Conservation (phyloP, 2,888 invertebrate species). For the Allygus modestus region DNA sequence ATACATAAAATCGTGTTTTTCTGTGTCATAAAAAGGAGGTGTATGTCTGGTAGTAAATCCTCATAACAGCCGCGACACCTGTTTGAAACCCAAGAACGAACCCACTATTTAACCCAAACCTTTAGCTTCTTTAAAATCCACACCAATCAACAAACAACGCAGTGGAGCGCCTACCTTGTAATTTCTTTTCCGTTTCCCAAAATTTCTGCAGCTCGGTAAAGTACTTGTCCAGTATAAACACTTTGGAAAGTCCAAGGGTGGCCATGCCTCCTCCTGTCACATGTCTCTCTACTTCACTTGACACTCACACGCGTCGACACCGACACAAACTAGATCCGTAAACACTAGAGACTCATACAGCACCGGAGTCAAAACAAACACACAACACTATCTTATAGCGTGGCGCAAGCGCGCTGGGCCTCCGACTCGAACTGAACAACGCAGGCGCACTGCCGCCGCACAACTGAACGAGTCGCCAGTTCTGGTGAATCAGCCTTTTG, state of each 20-base stretch:
- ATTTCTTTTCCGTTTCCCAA: constrained; percentile 97
- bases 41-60: too few species aligned
- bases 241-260: constrained; percentile 97
- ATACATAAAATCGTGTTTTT: too few species aligned
- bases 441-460: constrained; percentile 19
- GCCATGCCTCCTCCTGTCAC: constrained; percentile 81
- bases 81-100: too few species aligned
- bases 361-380: constrained; percentile 26
- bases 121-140: not conserved
- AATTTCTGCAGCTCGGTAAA: constrained; percentile 97
- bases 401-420: constrained; percentile 10
- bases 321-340: not conserved
- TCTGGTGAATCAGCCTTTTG: not conserved
- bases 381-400: constrained; percentile 30
- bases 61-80: too few species aligned
- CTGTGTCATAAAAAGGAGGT: too few species aligned
- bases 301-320: constrained; percentile 22
- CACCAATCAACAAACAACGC: not conserved
- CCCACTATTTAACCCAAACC: not conserved
- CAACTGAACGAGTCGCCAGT: constrained; percentile 21
- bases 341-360: constrained; percentile 19
- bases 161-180: constrained; percentile 89
- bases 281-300: constrained; percentile 26
- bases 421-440: constrained; percentile 13
- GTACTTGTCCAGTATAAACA: constrained; percentile 98